Evolutionary conservation across 1,140 invertebrate genomes (phyloP), one percentile per base, ranked within the genome.

Genomic region (Dreissena polymorpha): DNA sequence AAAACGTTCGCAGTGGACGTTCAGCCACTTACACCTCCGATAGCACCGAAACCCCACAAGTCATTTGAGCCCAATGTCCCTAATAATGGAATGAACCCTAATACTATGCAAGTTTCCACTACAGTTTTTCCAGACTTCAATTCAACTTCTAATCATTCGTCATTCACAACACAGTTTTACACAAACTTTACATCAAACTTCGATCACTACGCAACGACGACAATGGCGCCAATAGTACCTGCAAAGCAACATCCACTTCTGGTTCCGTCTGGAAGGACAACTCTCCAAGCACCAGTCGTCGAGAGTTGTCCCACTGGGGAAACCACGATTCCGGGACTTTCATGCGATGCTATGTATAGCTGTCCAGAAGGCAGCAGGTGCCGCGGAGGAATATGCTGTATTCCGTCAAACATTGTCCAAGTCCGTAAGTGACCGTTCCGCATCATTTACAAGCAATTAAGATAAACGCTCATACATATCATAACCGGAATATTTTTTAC

Each of bases 281-380:
- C 55, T 25, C 16, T 49, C 3, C 13, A 16, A 10, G 50, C 76
- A 39, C n/a, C 23, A 0, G n/a, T 69, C 13, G 21, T n/a, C 1
- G 12, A 21, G 2, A 53, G 27, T 23, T 80, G 77, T 80, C 77
- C 77, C 21, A 27, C 55, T 2, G 77, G 77, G 39, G 71, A 80
- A 23, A 63, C 63, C 23, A n/a, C 68, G 12, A 80, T 80, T 21
- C 68, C 67, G 23, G 77, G 67, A 14, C 63, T 80, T 18, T 29
- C 77, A 0, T 80, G 77, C 23, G 51, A 80, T 29, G n/a, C 49
- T 10, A 71, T 63, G 1, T 71, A 71, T 39, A 70, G 49, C 21
- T 80, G 77, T 53, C 77, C 77, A 39, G 67, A 65, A 12, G 77
- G 77, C 21, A 80, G 77, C 63, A 39, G 29, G 77, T 80, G 77